Percentiles rank a stretch among this genome's conserved stretches.
Evolutionary conservation across 2,113 vertebrate species (phyloP).

Genomic region (Crotalus tigris): DNA sequence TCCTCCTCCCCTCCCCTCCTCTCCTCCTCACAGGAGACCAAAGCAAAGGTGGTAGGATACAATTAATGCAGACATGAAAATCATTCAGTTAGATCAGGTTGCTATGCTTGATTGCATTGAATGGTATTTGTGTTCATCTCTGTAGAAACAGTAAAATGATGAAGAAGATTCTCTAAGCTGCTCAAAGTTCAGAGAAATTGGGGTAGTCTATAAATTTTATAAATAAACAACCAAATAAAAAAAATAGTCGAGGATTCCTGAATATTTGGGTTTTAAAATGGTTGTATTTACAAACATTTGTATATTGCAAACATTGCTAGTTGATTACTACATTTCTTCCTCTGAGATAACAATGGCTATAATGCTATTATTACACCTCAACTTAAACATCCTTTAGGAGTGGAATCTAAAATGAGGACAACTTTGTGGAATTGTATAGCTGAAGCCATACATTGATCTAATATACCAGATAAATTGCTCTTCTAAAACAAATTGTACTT

Average conservation of each 20-base stretch:
- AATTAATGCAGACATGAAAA: background rate
- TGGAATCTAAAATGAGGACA: background rate
- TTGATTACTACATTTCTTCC: background rate
- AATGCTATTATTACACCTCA: background rate
- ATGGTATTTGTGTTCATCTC: background rate
- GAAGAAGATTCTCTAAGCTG: background rate
- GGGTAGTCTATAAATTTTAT: background rate
- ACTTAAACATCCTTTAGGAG: background rate
- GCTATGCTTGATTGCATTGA: background rate
- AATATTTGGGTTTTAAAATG: background rate
- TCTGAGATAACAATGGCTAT: background rate
- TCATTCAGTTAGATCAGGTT: background rate
- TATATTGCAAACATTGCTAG: background rate
- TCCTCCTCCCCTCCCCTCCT: too few species aligned
- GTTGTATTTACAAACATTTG: background rate
- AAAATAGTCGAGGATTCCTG: background rate
- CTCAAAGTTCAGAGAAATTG: background rate
- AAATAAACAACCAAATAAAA: background rate
- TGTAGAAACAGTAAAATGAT: background rate
- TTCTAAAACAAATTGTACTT: background rate
- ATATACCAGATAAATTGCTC: background rate
- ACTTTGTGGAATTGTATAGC: background rate
- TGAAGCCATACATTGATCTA: background rate
- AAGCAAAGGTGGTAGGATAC: background rate
- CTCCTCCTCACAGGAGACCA: too few species aligned